Conservation (phyloP, 2,113 vertebrate genomes). For the Ciconia maguari region DNA sequence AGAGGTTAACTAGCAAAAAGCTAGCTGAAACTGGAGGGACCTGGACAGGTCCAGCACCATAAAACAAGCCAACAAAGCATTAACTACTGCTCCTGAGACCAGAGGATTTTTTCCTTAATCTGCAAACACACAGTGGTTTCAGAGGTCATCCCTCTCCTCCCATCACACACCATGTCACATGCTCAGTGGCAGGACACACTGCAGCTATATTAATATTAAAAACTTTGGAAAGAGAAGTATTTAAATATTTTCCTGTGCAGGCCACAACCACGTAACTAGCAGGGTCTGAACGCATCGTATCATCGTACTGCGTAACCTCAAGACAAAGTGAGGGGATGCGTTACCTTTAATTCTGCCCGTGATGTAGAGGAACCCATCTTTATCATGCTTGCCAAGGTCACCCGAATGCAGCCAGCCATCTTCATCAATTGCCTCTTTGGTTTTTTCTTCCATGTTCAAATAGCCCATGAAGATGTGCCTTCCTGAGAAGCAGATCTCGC, state of each 20-base stretch:
- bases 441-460: constrained; percentile 83
- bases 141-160: background rate
- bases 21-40: background rate
- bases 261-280: background rate
- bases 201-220: accelerated
- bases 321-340: accelerated
- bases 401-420: constrained; percentile 93
- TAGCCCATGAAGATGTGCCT: constrained; percentile 97
- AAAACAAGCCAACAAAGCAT: background rate
- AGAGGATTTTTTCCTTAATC: background rate
- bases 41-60: background rate
- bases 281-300: accelerated
- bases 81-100: background rate
- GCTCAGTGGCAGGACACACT: background rate
- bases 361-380: constrained; percentile 85
- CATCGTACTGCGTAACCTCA: accelerated
- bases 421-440: constrained; percentile 78
- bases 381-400: constrained; percentile 85
- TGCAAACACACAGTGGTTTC: background rate
- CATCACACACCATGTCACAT: accelerated
- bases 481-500: constrained; percentile 91
- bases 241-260: background rate
- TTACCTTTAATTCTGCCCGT: constrained; percentile 94
- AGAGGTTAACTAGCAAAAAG: background rate
- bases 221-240: background rate